Evolutionary conservation across 2,888 invertebrate species (phyloP), one percentile per base, ranked within the genome.

Genomic region (Meganola albula): DNA sequence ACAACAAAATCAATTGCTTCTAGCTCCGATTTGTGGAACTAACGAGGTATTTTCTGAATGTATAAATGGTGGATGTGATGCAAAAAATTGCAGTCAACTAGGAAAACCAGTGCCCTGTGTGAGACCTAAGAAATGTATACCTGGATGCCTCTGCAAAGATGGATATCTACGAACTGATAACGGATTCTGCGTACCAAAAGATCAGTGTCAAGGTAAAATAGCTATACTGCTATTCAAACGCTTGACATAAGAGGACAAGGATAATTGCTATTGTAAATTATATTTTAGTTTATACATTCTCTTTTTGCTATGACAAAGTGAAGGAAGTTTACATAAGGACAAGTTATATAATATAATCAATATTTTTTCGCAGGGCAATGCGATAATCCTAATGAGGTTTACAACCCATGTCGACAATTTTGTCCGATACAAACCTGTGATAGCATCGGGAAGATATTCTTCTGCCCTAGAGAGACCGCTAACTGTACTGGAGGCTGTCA

Each of bases 141-240:
- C 53, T 9, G 70, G 70, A 1, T 72, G 71, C 25, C 12, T 60
- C 4, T 72, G 71, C 27, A 43, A 47, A 35, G 39, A 57, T 2
- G 54, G 48, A 1, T 68, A 57, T 25, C 44, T 68, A 23, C 45
- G 64, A 38, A 40, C 40, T 2, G 7, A 37, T 0, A 52, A 64
- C 12, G 69, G 68, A 2, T 41, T 34, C 3, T 71, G 70, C 22
- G 42, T 71, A 4, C 62, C 54, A 2, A 26, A 42, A 35, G 24
- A 56, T 4, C 20, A 59, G 30, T 71, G 71, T 30, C 38, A n/a
- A n/a, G n/a, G n/a, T n/a, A n/a, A n/a, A n/a, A n/a, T n/a, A n/a
- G n/a, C n/a, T n/a, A n/a, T n/a, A n/a, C n/a, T n/a, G n/a, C n/a
- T n/a, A n/a, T n/a, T n/a, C n/a, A n/a, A n/a, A n/a, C n/a, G n/a